Evolutionary conservation across 2,113 vertebrate species (phyloP).

Genomic region (Notiomystis cincta): DNA sequence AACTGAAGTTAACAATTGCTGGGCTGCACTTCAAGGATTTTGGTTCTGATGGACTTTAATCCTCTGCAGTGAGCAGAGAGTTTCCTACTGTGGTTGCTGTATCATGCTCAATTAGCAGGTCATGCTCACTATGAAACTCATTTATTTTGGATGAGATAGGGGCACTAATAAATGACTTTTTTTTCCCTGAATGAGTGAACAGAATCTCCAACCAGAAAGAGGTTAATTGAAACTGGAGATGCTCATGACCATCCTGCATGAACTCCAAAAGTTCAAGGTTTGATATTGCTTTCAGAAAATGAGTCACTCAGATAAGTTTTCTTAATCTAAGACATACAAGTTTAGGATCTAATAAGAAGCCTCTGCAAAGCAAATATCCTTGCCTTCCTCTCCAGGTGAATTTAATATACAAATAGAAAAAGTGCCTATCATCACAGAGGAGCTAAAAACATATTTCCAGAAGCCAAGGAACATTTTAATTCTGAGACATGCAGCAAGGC

Average conservation of each 20-base stretch:
- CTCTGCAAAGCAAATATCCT: neutral
- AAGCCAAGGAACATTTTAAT: neutral
- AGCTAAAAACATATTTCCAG: neutral
- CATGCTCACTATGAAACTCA: neutral
- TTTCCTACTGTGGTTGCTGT: neutral
- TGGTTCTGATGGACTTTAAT: neutral
- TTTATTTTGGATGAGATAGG: neutral
- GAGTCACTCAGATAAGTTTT: neutral
- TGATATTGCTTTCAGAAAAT: neutral
- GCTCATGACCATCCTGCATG: neutral
- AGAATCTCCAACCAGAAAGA: neutral
- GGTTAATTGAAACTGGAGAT: conserved; percentile 37
- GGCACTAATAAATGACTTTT: neutral
- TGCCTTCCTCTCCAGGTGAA: neutral
- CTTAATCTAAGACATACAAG: neutral
- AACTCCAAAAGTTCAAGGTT: neutral
- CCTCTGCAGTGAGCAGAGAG: neutral
- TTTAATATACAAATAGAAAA: neutral
- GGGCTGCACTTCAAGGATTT: neutral
- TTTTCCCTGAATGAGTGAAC: neutral
- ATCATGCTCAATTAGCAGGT: neutral
- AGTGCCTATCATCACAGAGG: neutral
- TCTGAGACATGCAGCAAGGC: neutral
- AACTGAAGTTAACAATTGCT: neutral
- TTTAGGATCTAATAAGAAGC: neutral